Evolutionary conservation across 2,797 vertebrate species (phyloP).

Genomic region (Uromys caudimaculatus): DNA sequence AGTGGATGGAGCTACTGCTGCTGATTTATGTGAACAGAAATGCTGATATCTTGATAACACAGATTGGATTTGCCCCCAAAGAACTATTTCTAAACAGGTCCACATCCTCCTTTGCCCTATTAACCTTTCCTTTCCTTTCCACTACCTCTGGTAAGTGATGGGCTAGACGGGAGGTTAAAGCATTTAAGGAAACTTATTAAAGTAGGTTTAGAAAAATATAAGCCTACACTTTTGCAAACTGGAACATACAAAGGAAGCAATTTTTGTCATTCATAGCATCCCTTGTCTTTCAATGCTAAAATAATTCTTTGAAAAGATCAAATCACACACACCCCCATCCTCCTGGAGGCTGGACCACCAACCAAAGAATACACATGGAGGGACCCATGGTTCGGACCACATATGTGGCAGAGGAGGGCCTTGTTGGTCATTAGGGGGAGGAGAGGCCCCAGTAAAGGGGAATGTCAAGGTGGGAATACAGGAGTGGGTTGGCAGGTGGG

Average conservation of each 20-base stretch:
- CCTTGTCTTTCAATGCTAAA: neutral
- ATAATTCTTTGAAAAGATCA: neutral
- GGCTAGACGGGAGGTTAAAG: neutral
- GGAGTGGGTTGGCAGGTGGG: too few relatives aligned
- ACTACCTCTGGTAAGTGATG: neutral
- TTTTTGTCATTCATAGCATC: neutral
- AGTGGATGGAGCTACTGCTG: neutral
- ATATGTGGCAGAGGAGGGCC: too few relatives aligned
- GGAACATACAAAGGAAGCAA: neutral
- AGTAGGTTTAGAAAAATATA: neutral
- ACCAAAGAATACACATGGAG: too few relatives aligned
- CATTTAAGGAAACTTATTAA: neutral
- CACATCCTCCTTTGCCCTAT: neutral
- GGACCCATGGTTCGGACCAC: too few relatives aligned
- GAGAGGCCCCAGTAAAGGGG: too few relatives aligned
- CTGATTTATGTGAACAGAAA: neutral
- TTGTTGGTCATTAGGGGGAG: too few relatives aligned
- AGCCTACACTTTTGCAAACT: neutral
- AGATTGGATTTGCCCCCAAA: neutral
- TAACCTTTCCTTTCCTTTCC: neutral
- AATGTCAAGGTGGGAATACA: too few relatives aligned
- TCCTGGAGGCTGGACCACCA: too few relatives aligned
- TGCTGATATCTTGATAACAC: neutral
- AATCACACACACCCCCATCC: too few relatives aligned
- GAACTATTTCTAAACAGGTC: neutral